Evolutionary conservation across 2,797 vertebrate genomes (phyloP).

Genomic region (Vireo griseus): DNA sequence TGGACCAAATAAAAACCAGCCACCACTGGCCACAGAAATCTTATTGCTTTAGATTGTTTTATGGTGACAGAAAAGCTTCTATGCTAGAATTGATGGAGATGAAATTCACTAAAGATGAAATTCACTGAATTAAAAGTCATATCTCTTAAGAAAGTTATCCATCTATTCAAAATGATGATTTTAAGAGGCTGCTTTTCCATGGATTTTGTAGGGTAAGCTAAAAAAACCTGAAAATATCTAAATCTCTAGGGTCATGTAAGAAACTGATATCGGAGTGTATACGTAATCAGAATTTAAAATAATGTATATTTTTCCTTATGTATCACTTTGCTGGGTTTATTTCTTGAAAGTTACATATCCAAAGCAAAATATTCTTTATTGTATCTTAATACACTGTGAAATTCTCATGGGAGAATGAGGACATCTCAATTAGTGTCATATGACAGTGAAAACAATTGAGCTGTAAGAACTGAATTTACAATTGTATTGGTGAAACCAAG

Average conservation of each 20-base stretch:
- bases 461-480: not conserved
- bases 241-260: not conserved
- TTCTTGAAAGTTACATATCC: not conserved
- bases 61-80: not conserved
- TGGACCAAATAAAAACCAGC: not conserved
- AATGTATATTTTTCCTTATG: not conserved
- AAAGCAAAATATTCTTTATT: not conserved
- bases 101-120: not conserved
- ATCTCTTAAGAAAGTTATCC: not conserved
- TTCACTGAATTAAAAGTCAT: not conserved
- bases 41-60: not conserved
- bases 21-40: not conserved
- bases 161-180: not conserved
- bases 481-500: not conserved
- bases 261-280: fast-evolving
- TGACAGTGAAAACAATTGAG: not conserved
- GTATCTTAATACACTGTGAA: not conserved
- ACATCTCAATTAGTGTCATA: not conserved
- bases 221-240: not conserved
- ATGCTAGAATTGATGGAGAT: not conserved
- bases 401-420: not conserved
- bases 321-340: not conserved
- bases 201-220: not conserved
- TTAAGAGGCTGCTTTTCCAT: not conserved
- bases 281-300: not conserved